These are phyloP conservation scores for Hypanus sabinus DNA, from an alignment of 2,113 vertebrate genomes.

Conservation along the genomic window DNA sequence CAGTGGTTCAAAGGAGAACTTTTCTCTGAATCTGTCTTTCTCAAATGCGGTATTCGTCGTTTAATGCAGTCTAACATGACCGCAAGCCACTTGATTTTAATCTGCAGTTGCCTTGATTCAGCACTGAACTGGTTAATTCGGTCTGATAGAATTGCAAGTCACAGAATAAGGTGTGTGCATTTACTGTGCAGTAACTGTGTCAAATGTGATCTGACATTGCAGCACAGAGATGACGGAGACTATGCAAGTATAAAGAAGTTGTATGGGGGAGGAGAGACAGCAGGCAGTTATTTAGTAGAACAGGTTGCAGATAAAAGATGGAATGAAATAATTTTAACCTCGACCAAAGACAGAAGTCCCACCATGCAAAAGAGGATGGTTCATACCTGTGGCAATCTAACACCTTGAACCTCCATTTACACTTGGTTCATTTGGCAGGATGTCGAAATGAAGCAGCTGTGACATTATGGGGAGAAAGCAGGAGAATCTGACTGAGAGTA, in stretches of 20 bases:
- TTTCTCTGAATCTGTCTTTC: background rate
- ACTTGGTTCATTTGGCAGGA: background rate
- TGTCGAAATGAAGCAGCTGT: background rate
- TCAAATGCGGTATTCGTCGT: background rate
- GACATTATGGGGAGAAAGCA: background rate
- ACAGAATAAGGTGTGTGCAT: background rate
- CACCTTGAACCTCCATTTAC: background rate
- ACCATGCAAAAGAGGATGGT: background rate
- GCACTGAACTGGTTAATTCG: background rate
- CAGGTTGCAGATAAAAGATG: background rate
- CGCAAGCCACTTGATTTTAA: background rate
- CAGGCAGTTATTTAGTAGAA: conserved; percentile 5
- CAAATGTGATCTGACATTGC: conserved; percentile 31
- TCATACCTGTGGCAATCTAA: background rate
- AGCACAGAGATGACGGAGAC: background rate
- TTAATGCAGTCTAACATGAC: background rate
- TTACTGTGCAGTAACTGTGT: conserved; percentile 27
- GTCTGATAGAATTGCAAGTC: background rate
- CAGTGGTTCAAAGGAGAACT: background rate
- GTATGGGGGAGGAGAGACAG: background rate
- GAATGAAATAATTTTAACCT: conserved; percentile 10
- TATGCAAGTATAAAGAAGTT: background rate
- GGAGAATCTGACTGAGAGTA: no score
- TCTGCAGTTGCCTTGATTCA: background rate
- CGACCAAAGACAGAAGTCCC: background rate